These are phyloP conservation scores for Trichomalopsis sarcophagae DNA, from an alignment of 1,140 invertebrate species.

Conservation along the genomic window DNA sequence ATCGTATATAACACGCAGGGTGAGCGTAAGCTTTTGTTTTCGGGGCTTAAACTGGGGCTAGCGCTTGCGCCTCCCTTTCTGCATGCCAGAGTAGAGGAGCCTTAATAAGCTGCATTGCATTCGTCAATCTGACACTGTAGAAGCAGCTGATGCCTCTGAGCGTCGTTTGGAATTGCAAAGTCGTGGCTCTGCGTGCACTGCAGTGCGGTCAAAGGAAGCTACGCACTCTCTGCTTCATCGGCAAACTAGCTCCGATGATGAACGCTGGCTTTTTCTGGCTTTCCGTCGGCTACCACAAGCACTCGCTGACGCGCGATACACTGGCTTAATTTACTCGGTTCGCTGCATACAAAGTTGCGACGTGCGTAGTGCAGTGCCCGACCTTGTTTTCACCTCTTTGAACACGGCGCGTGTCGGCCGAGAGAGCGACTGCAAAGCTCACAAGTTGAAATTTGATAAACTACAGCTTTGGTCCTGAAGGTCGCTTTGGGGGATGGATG, in stretches of 20 bases:
- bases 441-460: background rate
- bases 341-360: no score
- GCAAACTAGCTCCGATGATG: background rate
- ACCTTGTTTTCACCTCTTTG: background rate
- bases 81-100: no score
- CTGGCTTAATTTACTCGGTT: background rate
- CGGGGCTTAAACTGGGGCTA: background rate
- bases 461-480: no score
- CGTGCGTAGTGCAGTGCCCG: background rate
- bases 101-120: conserved; percentile 31
- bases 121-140: background rate
- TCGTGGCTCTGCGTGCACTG: background rate
- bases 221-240: background rate
- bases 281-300: background rate
- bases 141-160: background rate
- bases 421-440: no score
- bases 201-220: background rate
- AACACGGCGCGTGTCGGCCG: no score
- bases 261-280: background rate
- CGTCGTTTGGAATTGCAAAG: conserved; percentile 15
- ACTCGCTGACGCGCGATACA: no score
- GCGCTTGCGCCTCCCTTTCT: background rate
- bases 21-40: background rate
- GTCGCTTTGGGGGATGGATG: no score
- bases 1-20: no score